Evolutionary conservation across 2,113 vertebrate genomes (phyloP).

Genomic region (Cephalopholis sonnerati): DNA sequence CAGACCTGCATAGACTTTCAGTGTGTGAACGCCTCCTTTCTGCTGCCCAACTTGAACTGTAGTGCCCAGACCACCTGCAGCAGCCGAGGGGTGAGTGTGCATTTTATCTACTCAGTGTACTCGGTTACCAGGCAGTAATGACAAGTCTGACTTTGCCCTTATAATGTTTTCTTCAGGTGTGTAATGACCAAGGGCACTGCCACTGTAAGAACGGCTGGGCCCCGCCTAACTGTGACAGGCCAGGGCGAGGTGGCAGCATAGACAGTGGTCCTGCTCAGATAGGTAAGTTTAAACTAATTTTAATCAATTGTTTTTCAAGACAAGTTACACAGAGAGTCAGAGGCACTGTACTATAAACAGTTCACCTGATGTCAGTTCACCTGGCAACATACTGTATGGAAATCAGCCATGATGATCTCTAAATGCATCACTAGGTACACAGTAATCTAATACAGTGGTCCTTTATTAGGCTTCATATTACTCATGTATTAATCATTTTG

Average conservation of each 20-base stretch:
- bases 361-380: neutral
- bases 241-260: constrained; percentile 88
- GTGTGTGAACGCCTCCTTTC: constrained; percentile 84
- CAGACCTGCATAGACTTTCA: constrained; percentile 87
- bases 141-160: constrained; percentile 12
- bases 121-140: neutral
- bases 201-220: constrained; percentile 86
- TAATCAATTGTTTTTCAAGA: neutral
- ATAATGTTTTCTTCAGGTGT: constrained; percentile 77
- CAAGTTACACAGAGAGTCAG: neutral
- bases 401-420: neutral
- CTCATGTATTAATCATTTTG: constrained; percentile 14
- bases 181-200: constrained; percentile 86
- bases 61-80: constrained; percentile 83
- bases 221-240: constrained; percentile 80
- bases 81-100: constrained; percentile 83
- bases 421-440: neutral
- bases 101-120: neutral
- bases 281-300: constrained; percentile 73
- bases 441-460: constrained; percentile 2
- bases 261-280: constrained; percentile 88
- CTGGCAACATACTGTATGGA: neutral
- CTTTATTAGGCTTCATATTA: constrained; percentile 12
- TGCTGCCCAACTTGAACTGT: constrained; percentile 85
- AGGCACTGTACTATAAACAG: neutral